A percentile compares a stretch with the other conserved stretches of the same genome.
Conservation (phyloP, 2,113 vertebrate genomes). For the Podarcis cretensis region DNA sequence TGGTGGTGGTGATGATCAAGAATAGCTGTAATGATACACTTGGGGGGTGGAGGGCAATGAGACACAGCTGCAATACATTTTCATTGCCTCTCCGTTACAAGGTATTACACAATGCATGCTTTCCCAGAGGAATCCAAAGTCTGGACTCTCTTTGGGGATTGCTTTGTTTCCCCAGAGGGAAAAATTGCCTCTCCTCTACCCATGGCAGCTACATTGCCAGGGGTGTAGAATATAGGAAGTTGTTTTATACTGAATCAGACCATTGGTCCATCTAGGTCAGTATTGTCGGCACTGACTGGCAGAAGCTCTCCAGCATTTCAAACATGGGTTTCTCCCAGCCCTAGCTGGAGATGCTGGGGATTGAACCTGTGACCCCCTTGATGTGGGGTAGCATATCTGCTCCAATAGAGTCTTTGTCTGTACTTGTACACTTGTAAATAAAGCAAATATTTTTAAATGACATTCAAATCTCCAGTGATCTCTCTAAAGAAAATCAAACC, state of each 20-base stretch:
- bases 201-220: no score
- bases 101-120: neutral
- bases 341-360: no score
- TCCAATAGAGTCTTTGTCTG: no score
- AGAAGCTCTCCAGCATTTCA: no score
- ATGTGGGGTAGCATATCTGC: no score
- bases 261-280: no score
- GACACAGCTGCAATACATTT: neutral
- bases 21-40: constrained; percentile 42
- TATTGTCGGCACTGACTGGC: no score
- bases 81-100: constrained; percentile 9
- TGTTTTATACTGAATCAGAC: no score
- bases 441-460: neutral
- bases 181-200: neutral
- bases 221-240: no score
- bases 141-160: neutral
- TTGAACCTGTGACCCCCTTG: no score
- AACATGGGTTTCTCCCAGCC: no score
- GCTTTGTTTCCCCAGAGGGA: neutral
- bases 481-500: neutral
- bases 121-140: neutral
- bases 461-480: neutral
- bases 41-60: neutral
- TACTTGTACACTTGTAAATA: neutral
- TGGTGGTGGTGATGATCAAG: neutral